These are phyloP conservation scores for zebrafish (Danio rerio) DNA, from an alignment of 2,113 vertebrate species.

Conservation along the genomic window DNA sequence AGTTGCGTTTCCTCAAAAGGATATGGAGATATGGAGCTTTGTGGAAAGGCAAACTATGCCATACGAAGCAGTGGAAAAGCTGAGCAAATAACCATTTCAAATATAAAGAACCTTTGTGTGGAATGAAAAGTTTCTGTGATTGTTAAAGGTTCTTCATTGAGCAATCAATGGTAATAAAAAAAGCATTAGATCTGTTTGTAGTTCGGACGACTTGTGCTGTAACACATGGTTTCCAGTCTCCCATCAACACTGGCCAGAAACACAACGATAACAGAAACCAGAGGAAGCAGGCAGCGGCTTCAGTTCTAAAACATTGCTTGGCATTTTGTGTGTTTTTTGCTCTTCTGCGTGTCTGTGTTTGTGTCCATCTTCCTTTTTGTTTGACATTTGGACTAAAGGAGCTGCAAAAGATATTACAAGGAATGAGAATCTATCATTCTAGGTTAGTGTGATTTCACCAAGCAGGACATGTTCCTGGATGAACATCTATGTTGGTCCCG, in stretches of 20 bases:
- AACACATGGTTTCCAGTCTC: neutral
- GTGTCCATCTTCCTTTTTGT: neutral
- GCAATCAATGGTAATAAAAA: too few relatives aligned
- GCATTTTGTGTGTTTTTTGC: conserved; percentile 9
- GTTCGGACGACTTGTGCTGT: neutral
- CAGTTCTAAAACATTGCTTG: neutral
- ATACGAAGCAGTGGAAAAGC: too few relatives aligned
- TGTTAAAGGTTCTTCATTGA: too few relatives aligned
- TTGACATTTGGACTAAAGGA: neutral
- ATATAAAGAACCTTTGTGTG: too few relatives aligned
- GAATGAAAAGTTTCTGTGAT: too few relatives aligned
- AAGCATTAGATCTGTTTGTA: neutral
- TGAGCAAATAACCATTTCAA: too few relatives aligned
- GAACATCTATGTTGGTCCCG: too few relatives aligned
- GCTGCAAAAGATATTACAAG: neutral
- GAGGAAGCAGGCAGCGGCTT: neutral
- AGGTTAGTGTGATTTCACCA: too few relatives aligned
- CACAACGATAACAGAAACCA: conserved; percentile 5
- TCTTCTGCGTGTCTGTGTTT: neutral
- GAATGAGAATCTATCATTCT: neutral
- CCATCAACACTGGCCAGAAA: conserved; percentile 1
- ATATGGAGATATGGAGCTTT: too few relatives aligned
- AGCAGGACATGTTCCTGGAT: too few relatives aligned
- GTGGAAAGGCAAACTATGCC: too few relatives aligned
- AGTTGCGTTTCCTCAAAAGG: too few relatives aligned